A percentile compares a stretch with the other conserved stretches of the same genome.
These are phyloP conservation scores for Drosophila greeni DNA, from an alignment of 2,888 invertebrate genomes.

Conservation along the genomic window DNA sequence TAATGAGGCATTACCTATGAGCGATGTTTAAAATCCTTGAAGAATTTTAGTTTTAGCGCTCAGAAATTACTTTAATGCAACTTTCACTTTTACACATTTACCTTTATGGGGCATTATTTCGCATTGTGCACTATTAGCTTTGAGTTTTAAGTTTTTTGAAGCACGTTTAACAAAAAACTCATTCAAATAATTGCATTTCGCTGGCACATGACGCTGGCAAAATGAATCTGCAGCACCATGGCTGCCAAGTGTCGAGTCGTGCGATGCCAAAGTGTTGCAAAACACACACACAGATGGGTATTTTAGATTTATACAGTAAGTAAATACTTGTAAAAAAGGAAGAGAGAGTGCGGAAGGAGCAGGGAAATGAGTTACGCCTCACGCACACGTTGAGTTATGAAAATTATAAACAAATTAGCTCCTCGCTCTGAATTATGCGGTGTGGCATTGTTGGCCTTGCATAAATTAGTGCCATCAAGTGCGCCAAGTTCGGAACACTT, in stretches of 20 bases:
- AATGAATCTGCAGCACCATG: slow-evolving; percentile 24
- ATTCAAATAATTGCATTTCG: slow-evolving; percentile 45
- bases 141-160: slow-evolving; percentile 24
- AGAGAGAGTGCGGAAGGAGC: slow-evolving; percentile 1
- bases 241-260: slow-evolving; percentile 35
- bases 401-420: slow-evolving; percentile 71
- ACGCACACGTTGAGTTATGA: slow-evolving; percentile 63
- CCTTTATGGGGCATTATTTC: slow-evolving; percentile 7
- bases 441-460: slow-evolving; percentile 56
- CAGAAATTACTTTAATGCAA: slow-evolving; percentile 11
- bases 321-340: slow-evolving; percentile 24
- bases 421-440: slow-evolving; percentile 59
- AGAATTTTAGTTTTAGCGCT: background rate
- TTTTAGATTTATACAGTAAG: slow-evolving; percentile 14
- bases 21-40: background rate
- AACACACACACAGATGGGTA: slow-evolving; percentile 23
- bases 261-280: slow-evolving; percentile 35
- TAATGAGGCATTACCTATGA: slow-evolving; percentile 5
- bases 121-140: slow-evolving; percentile 16
- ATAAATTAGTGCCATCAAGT: slow-evolving; percentile 63
- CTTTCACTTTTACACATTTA: slow-evolving; percentile 28
- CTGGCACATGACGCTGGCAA: slow-evolving; percentile 40
- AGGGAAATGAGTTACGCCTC: slow-evolving; percentile 50
- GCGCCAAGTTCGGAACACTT: slow-evolving; percentile 39
- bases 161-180: slow-evolving; percentile 38